These are phyloP conservation scores for Peribatodes rhomboidaria DNA, from an alignment of 2,888 invertebrate species.

Conservation along the genomic window DNA sequence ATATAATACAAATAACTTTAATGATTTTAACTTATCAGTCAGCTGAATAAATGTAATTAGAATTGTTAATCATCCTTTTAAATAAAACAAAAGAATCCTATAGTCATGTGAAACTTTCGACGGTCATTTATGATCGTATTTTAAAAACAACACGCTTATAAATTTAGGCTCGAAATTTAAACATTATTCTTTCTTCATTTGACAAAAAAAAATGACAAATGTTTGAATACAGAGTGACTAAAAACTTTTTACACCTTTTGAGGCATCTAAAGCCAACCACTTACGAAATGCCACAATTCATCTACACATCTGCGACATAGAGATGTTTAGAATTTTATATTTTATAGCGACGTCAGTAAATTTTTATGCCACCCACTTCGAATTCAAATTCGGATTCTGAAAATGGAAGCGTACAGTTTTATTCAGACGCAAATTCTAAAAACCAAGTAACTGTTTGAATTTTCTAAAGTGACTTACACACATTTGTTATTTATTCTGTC, in stretches of 20 bases:
- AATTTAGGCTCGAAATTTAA: no score
- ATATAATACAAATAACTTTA: no score
- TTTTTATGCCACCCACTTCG: constrained; percentile 16
- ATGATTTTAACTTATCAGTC: no score
- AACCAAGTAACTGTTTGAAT: constrained; percentile 5
- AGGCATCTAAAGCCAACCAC: not conserved
- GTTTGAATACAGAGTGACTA: not conserved
- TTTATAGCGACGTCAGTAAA: constrained; percentile 13
- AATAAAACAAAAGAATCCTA: no score
- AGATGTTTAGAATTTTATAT: constrained; percentile 25
- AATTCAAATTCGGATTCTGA: constrained; percentile 20
- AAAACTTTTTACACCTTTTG: not conserved
- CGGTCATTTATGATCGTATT: no score
- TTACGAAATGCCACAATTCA: not conserved
- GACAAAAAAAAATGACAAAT: no score
- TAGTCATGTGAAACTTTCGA: no score
- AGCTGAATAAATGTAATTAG: no score
- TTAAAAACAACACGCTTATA: no score
- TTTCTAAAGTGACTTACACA: not conserved
- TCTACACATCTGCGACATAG: not conserved
- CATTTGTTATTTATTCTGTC: not conserved
- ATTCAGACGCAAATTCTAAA: constrained; percentile 22
- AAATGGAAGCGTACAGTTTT: constrained; percentile 25
- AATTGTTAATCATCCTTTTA: no score
- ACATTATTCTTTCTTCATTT: no score